Base-by-base conservation (phyloP, 1,140 invertebrate species). In the Heliconius hermathena region DNA sequence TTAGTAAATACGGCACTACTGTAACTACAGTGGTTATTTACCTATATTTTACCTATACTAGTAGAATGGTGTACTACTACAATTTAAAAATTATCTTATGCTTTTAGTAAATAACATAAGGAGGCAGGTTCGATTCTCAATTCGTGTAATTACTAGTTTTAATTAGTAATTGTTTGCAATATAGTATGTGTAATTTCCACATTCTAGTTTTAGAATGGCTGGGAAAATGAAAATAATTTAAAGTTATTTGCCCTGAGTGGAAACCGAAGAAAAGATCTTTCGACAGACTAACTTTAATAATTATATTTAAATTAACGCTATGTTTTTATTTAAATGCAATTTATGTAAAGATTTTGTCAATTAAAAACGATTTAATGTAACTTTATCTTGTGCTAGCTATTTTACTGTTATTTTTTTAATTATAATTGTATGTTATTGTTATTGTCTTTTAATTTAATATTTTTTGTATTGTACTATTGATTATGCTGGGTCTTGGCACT, bases 401-500 rank as follows among this genome's bases (percentile, higher is more conserved):
- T 52, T 52, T 52, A 52, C 18, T 52, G 49, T 20, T 20, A 5
- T 52, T 52, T 52, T 57, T 57, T 3, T n/a, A 33, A 54, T 54
- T 9, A n/a, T 57, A 22, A 20, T n/a, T 22, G 54, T 22, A 22
- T 57, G 3, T n/a, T 22, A 22, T 57, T 57, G 3, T n/a, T 22
- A 57, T 57, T 57, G 6, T 57, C 9, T 22, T 57, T 57, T 22
- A 8, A 22, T 22, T 57, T 22, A 57, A 57, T 57, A 57, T 57
- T 57, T 22, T 22, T 57, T 57, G 18, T 52, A 52, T 8, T 52
- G 18, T 52, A 57, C 20, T 20, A 22, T n/a, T 74, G 82, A 85
- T 82, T 78, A 81, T 82, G 81, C 84, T 89, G 90, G 60, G 85
- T 84, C 94, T 95, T 95, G 94, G 94, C 94, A 95, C 94, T 95